phyloP scores from a whole-genome alignment of 2,113 vertebrate species.

The Bambusicola thoracicus region DNA sequence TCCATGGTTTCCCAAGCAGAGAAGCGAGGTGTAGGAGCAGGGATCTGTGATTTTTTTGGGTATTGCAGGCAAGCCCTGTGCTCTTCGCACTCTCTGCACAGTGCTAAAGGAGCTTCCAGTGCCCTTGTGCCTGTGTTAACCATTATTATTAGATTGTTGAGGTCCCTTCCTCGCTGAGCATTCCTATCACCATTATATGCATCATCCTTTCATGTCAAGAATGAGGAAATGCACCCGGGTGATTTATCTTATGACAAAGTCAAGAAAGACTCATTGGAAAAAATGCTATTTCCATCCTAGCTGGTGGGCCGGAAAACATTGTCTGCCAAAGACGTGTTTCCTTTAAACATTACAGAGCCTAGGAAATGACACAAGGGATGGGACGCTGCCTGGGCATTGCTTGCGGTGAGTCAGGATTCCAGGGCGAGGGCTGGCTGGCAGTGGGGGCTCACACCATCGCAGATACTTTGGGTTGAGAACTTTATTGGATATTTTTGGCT shows the following conservation, averaged over 20 bases:
- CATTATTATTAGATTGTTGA: background rate
- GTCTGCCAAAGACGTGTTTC: background rate
- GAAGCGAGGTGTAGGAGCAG: fast-evolving
- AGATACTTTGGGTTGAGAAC: background rate
- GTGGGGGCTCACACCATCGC: background rate
- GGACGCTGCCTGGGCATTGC: background rate
- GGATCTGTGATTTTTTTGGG: background rate
- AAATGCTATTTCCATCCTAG: background rate
- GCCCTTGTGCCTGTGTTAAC: background rate
- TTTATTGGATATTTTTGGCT: background rate
- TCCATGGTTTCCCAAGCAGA: background rate
- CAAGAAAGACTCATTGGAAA: background rate
- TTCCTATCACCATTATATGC: background rate
- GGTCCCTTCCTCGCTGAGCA: background rate
- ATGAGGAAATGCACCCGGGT: slow-evolving; percentile 33
- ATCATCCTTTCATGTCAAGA: background rate
- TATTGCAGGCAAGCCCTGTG: background rate
- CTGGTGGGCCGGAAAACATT: background rate
- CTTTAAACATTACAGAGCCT: background rate
- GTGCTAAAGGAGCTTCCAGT: background rate
- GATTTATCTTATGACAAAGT: slow-evolving; percentile 35
- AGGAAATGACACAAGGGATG: background rate
- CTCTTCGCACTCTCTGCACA: fast-evolving
- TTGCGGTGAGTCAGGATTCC: background rate
- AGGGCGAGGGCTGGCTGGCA: fast-evolving